A percentile compares a stretch with the other conserved stretches of the same genome.
Evolutionary conservation across 1,140 invertebrate species (phyloP).

Genomic region (Caenorhabditis elegans): WBcel235 BX284605.5:10535501-10536000

Average conservation of each 20-base stretch:
- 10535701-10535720: not conserved
- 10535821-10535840: not conserved
- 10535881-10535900: not conserved
- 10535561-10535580: slow-evolving; percentile 28
- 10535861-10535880: slow-evolving; percentile 17
- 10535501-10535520: not conserved
- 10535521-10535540: not conserved
- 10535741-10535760: too few species aligned
- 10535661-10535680: not conserved
- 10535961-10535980: slow-evolving; percentile 10
- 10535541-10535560: not conserved
- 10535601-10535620: not conserved
- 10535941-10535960: not conserved
- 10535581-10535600: slow-evolving; percentile 11
- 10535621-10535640: not conserved
- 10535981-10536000: not conserved
- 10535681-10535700: not conserved
- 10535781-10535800: too few species aligned
- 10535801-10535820: not conserved
- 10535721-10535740: too few species aligned
- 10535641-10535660: slow-evolving; percentile 5
- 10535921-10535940: not conserved
- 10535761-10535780: too few species aligned
- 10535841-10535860: slow-evolving; percentile 24
- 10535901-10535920: slow-evolving; percentile 1